Evolutionary conservation across 2,797 vertebrate genomes (phyloP).

Genomic region (Geotrypetes seraphini): DNA sequence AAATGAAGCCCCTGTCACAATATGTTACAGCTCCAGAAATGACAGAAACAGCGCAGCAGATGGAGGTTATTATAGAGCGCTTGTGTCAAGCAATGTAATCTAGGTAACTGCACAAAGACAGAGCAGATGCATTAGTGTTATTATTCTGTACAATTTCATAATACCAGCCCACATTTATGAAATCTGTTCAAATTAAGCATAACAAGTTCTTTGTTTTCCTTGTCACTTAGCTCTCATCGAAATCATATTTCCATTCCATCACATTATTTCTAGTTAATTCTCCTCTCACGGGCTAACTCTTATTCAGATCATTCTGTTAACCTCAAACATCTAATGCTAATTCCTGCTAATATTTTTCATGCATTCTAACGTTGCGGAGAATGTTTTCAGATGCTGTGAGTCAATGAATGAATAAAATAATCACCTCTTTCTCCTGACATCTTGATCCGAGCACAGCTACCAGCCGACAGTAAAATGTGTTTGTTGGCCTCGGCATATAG

Average conservation of each 20-base stretch:
- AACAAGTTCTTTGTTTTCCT: conserved; percentile 36
- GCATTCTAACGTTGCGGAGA: conserved; percentile 6
- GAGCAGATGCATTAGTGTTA: conserved; percentile 48
- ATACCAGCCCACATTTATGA: conserved; percentile 32
- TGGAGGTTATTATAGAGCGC: conserved; percentile 55
- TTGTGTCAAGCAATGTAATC: conserved; percentile 48
- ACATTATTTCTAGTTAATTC: conserved; percentile 18
- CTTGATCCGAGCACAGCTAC: not conserved
- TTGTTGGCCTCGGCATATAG: conserved; percentile 4
- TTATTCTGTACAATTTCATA: conserved; percentile 43
- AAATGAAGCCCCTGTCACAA: conserved; percentile 65
- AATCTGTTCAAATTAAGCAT: conserved; percentile 40
- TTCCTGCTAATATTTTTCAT: too few relatives aligned
- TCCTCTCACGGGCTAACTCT: not conserved
- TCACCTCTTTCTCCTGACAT: not conserved
- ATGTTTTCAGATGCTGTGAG: conserved; percentile 6
- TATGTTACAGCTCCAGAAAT: conserved; percentile 56
- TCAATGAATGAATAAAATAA: conserved; percentile 9
- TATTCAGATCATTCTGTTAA: conserved; percentile 20
- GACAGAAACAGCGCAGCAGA: conserved; percentile 52
- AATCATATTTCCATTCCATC: conserved; percentile 23
- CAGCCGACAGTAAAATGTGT: not conserved
- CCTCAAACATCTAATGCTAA: not conserved
- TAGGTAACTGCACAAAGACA: conserved; percentile 50
- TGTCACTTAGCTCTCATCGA: conserved; percentile 26